phyloP scores from a whole-genome alignment of 2,888 invertebrate species.

The Sclerodermus sp. region DNA sequence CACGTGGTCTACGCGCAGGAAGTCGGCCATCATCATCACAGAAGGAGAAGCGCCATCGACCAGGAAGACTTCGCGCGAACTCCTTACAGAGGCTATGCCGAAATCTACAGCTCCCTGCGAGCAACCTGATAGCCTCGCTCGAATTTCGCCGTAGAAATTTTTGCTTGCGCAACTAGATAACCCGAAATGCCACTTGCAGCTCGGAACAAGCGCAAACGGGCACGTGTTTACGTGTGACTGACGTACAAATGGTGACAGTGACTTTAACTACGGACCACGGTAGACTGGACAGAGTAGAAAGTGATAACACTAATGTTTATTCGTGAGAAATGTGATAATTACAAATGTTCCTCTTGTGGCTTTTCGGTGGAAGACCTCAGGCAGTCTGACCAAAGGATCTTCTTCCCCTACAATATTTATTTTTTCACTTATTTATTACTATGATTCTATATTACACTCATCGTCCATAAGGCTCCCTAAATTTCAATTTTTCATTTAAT shows the following conservation, averaged over 20 bases:
- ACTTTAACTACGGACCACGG: constrained; percentile 25
- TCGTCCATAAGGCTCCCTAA: too few relatives aligned
- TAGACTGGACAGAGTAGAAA: constrained; percentile 23
- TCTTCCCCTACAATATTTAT: not conserved
- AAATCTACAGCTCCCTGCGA: constrained; percentile 30
- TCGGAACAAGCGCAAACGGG: too few relatives aligned
- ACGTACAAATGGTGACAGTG: constrained; percentile 20
- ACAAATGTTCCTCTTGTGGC: too few relatives aligned
- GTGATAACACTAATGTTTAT: constrained; percentile 14
- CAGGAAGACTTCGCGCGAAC: constrained; percentile 51
- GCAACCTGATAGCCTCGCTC: constrained; percentile 25
- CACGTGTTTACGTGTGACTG: not conserved
- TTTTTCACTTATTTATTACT: too few relatives aligned
- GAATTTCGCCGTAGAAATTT: not conserved
- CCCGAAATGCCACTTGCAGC: too few relatives aligned
- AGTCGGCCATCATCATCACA: constrained; percentile 61
- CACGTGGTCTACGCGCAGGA: constrained; percentile 65
- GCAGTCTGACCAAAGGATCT: too few relatives aligned
- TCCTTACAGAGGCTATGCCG: constrained; percentile 58
- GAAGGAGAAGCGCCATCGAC: constrained; percentile 57
- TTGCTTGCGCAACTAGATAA: too few relatives aligned
- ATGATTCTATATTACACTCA: too few relatives aligned
- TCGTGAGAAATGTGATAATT: too few relatives aligned
- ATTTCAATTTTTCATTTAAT: too few relatives aligned
- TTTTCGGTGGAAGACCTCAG: too few relatives aligned